These are phyloP conservation scores for Mesocentrotus franciscanus DNA, from an alignment of 53 echinoderm and acorn worm genomes.

Conservation along the genomic window DNA sequence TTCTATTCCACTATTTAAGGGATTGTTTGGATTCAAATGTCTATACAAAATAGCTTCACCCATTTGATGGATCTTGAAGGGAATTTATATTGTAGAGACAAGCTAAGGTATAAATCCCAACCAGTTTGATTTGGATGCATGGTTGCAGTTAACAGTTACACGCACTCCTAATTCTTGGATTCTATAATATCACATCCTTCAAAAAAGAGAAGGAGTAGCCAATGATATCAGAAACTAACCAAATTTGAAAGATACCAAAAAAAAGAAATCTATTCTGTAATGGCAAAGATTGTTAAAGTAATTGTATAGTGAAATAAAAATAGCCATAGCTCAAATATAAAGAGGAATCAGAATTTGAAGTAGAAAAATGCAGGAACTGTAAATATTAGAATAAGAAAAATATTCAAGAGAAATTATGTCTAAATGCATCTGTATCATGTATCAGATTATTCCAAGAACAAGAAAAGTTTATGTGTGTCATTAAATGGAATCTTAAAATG, in stretches of 20 bases:
- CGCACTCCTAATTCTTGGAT: neutral
- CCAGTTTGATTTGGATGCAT: conserved; percentile 16
- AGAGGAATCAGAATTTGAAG: neutral
- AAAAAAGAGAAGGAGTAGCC: neutral
- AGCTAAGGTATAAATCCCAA: neutral
- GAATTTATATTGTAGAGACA: neutral
- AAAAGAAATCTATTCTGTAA: neutral
- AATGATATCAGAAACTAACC: neutral
- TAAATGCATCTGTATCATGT: too few relatives aligned
- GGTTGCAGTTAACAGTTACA: conserved; percentile 60
- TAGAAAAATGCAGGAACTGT: too few relatives aligned
- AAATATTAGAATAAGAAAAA: too few relatives aligned
- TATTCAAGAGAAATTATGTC: too few relatives aligned
- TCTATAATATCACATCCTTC: conserved; percentile 1
- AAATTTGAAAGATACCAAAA: neutral
- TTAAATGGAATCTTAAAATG: neutral
- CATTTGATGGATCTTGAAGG: neutral
- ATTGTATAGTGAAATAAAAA: neutral
- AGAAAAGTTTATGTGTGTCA: neutral
- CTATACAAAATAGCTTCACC: conserved; percentile 16
- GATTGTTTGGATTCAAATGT: conserved; percentile 22
- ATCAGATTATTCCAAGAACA: neutral
- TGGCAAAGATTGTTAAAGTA: neutral
- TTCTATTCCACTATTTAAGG: conserved; percentile 53
- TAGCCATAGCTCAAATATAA: neutral